These are phyloP conservation scores for Poeciliopsis paucimaculata DNA, from an alignment of 2,797 vertebrate genomes.

Conservation along the genomic window DNA sequence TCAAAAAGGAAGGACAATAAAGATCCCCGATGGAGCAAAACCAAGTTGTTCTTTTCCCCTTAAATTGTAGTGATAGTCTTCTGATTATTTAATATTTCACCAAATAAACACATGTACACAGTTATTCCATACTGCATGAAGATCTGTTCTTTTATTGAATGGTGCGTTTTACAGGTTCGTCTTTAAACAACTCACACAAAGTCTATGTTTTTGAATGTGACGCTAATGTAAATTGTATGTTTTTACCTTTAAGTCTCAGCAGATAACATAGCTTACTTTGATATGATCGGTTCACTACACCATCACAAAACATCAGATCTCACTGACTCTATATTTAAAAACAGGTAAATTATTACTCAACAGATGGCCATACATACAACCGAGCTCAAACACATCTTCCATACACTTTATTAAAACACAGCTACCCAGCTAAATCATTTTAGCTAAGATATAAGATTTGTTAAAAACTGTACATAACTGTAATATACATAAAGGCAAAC, in stretches of 20 bases:
- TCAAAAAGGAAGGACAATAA: neutral
- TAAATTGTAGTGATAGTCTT: neutral
- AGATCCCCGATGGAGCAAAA: neutral
- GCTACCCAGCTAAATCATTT: constrained; percentile 82
- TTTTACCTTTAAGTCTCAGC: constrained; percentile 40
- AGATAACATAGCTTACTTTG: constrained; percentile 53
- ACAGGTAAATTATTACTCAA: constrained; percentile 64
- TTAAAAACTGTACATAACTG: constrained; percentile 88
- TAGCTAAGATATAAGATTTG: constrained; percentile 84
- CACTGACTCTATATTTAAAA: constrained; percentile 59
- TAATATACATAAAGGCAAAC: constrained; percentile 87
- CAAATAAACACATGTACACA: constrained; percentile 36
- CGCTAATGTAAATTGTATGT: constrained; percentile 35
- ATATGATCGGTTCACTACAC: constrained; percentile 59
- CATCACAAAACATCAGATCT: constrained; percentile 52
- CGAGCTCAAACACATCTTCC: constrained; percentile 72
- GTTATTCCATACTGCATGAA: constrained; percentile 47
- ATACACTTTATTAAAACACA: constrained; percentile 84
- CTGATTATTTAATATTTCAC: neutral
- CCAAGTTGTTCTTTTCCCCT: neutral
- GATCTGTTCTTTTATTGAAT: constrained; percentile 69
- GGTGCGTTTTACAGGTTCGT: constrained; percentile 59
- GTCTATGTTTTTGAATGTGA: constrained; percentile 53
- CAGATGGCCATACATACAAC: constrained; percentile 66
- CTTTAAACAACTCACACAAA: constrained; percentile 52